Evolutionary conservation across 2,888 invertebrate genomes (phyloP).

Genomic region (Marasmarcha lunaedactyla): DNA sequence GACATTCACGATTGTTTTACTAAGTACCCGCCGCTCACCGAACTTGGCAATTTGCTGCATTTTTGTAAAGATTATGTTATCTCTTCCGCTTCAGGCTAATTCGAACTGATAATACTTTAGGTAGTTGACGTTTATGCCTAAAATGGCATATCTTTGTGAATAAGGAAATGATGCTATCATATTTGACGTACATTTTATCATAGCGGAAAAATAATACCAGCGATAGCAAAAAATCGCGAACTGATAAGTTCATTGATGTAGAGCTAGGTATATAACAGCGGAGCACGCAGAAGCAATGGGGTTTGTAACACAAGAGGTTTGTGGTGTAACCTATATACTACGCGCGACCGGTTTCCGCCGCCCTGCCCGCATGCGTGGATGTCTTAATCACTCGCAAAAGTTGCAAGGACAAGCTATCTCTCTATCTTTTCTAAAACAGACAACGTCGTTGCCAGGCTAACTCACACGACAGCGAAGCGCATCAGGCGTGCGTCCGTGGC

Average conservation of each 20-base stretch:
- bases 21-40: neutral
- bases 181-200: slow-evolving; percentile 26
- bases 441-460: slow-evolving; percentile 15
- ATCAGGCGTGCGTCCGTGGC: neutral
- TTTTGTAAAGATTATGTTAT: slow-evolving; percentile 5
- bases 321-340: slow-evolving; percentile 67
- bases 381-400: slow-evolving; percentile 40
- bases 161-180: slow-evolving; percentile 39
- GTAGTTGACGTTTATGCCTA: slow-evolving; percentile 17
- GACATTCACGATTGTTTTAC: too few species aligned
- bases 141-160: slow-evolving; percentile 29
- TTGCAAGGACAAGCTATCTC: slow-evolving; percentile 41
- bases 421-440: slow-evolving; percentile 13
- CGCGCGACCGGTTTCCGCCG: slow-evolving; percentile 45
- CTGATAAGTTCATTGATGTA: slow-evolving; percentile 21
- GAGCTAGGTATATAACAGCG: neutral
- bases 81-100: slow-evolving; percentile 20
- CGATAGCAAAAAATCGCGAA: slow-evolving; percentile 30
- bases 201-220: slow-evolving; percentile 26
- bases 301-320: slow-evolving; percentile 63
- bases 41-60: neutral
- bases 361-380: slow-evolving; percentile 18
- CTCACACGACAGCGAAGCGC: slow-evolving; percentile 13
- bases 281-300: too few species aligned
- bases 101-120: neutral